Percentiles rank a stretch among this genome's conserved stretches.
Evolutionary conservation across 1,140 invertebrate species (phyloP).

Genomic region (Pseudomyrmex pallidus): DNA sequence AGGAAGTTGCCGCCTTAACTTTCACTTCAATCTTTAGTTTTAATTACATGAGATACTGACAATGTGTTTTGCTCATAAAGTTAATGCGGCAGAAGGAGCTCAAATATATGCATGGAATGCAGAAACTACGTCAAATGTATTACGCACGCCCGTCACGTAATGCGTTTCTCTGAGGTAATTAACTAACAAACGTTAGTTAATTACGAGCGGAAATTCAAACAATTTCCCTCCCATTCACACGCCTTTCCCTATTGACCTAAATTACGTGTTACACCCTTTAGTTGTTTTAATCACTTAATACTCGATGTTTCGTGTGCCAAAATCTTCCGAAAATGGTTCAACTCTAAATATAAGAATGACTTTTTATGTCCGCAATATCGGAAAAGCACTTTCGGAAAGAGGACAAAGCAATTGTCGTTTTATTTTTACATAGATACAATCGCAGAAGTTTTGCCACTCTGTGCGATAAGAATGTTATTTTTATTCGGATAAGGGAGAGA

Average conservation of each 20-base stretch:
- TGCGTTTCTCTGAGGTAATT: slow-evolving; percentile 19
- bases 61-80: slow-evolving; percentile 9
- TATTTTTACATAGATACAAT: slow-evolving; percentile 11
- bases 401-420: not conserved
- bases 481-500: slow-evolving; percentile 5
- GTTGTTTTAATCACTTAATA: not conserved
- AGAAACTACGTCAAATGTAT: slow-evolving; percentile 13
- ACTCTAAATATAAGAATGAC: not conserved
- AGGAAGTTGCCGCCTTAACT: not conserved
- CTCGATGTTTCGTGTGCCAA: not conserved
- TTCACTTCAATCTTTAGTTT: slow-evolving; percentile 1
- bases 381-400: not conserved
- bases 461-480: slow-evolving; percentile 36
- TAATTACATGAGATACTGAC: not conserved
- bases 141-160: slow-evolving; percentile 7
- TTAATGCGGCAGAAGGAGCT: slow-evolving; percentile 5
- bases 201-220: slow-evolving; percentile 31
- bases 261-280: slow-evolving; percentile 10
- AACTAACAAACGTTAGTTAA: slow-evolving; percentile 38
- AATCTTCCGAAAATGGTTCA: not conserved
- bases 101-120: slow-evolving; percentile 16
- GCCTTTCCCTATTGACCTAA: slow-evolving; percentile 30
- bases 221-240: slow-evolving; percentile 11
- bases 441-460: not conserved
- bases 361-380: not conserved